Evolutionary conservation across 2,888 invertebrate species (phyloP), one percentile per base, ranked within the genome.

Genomic region (Parnassius apollo): DNA sequence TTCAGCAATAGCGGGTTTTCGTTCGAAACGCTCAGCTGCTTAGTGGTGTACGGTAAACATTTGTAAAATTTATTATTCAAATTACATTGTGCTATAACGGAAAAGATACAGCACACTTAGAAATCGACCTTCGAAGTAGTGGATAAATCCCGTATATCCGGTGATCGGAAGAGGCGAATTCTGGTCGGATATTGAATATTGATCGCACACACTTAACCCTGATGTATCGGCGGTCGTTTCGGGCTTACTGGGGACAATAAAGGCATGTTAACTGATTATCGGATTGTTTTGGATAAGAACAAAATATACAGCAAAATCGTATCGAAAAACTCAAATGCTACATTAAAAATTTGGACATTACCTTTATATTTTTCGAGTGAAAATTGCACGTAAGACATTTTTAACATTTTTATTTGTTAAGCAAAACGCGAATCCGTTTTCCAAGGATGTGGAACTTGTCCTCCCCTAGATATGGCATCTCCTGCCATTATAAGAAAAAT

Each of bases 181-280:
- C 82, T 82, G 76, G 69, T 84, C 90, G 91, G 91, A 91, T 91
- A 91, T 91, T 91, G 90, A 90, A 90, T 91, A 91, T 91, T 89
- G 91, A 91, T 89, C 90, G 87, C 71, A 82, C 79, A 84, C 88
- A 87, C 91, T 88, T 88, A 89, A 86, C 88, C 83, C 86, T 88
- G 88, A 89, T 83, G 85, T 89, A 89, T 86, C 79, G 82, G 64
- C 75, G 75, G 77, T 83, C 81, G 85, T 85, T 82, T 83, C 83
- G 75, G 80, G 77, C 82, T 84, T 83, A 81, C 74, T 68, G 68
- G 77, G 73, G 73, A 78, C 77, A 77, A 82, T 83, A 84, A 84
- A 83, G 76, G 82, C 81, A 82, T 85, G 83, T 81, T 83, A 76
- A 73, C 69, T 77, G 80, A 84, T 85, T 84, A 86, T 85, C 87